These are phyloP conservation scores for Odontamblyopus rebecca DNA, from an alignment of 2,797 vertebrate species.

Conservation along the genomic window DNA sequence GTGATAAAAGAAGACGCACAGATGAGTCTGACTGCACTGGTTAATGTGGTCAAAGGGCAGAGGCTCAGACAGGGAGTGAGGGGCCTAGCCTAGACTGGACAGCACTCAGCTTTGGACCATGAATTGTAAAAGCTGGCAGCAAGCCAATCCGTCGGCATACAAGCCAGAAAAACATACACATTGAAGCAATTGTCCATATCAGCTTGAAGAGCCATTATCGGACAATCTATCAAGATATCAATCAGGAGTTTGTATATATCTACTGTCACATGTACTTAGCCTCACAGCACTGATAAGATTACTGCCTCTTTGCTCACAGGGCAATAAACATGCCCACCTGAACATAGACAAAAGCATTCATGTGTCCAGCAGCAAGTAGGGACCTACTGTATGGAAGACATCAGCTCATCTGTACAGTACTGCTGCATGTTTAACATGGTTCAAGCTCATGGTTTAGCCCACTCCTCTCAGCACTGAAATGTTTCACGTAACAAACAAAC, in stretches of 20 bases:
- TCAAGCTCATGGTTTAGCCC: conserved; percentile 59
- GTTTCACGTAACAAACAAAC: conserved; percentile 76
- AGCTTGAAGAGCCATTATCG: conserved; percentile 60
- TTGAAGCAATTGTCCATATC: conserved; percentile 62
- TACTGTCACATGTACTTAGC: conserved; percentile 69
- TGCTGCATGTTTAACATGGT: conserved; percentile 58
- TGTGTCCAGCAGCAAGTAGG: conserved; percentile 10
- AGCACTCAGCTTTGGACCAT: conserved; percentile 29
- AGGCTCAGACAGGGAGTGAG: conserved; percentile 40
- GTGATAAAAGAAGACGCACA: conserved; percentile 72
- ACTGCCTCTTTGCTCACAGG: conserved; percentile 54
- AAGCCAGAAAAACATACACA: conserved; percentile 49
- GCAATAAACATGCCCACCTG: conserved; percentile 48
- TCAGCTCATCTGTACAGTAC: conserved; percentile 29
- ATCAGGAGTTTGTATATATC: conserved; percentile 73
- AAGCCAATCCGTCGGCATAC: conserved; percentile 36
- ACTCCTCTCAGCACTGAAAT: conserved; percentile 71
- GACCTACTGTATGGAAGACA: conserved; percentile 10
- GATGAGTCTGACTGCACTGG: conserved; percentile 65
- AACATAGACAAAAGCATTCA: conserved; percentile 17
- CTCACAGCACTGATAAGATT: conserved; percentile 62
- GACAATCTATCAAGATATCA: conserved; percentile 67
- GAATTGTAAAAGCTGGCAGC: conserved; percentile 45
- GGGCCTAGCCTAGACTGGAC: conserved; percentile 41
- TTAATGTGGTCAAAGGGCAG: conserved; percentile 84